Evolutionary conservation across 2,888 invertebrate species (phyloP).

Genomic region (Stenodema calcarata): DNA sequence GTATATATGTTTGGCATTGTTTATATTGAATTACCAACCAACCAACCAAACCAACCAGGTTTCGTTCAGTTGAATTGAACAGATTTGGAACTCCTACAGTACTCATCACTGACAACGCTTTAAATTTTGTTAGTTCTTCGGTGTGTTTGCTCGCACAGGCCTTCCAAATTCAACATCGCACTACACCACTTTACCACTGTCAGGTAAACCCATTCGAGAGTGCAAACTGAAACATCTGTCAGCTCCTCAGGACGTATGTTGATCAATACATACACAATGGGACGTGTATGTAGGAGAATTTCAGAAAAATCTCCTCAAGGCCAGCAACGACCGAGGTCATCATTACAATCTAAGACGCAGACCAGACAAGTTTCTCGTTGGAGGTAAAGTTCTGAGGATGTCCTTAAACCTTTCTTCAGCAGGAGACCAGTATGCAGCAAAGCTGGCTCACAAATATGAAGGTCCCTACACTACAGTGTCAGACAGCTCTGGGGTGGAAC

Average conservation of each 20-base stretch:
- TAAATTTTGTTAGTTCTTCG: conserved; percentile 20
- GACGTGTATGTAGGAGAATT: too few relatives aligned
- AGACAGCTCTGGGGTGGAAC: not conserved
- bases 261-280: conserved; percentile 56
- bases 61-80: conserved; percentile 7
- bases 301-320: not conserved
- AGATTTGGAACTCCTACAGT: not conserved
- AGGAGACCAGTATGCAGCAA: not conserved
- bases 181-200: too few relatives aligned
- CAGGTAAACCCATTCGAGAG: conserved; percentile 55
- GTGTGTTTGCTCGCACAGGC: conserved; percentile 50
- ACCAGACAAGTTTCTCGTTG: not conserved
- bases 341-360: conserved; percentile 32
- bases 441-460: conserved; percentile 2
- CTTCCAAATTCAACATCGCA: conserved; percentile 58
- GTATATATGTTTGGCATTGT: too few relatives aligned
- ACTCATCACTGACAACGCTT: conserved; percentile 32
- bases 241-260: conserved; percentile 58
- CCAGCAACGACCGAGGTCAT: not conserved
- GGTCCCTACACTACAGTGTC: not conserved
- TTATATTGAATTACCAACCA: too few relatives aligned
- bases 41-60: too few relatives aligned
- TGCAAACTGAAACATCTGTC: conserved; percentile 58
- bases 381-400: not conserved
- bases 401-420: not conserved